Conservation (phyloP, 2,113 vertebrate species). For the Gasterosteus nipponicus region DNA sequence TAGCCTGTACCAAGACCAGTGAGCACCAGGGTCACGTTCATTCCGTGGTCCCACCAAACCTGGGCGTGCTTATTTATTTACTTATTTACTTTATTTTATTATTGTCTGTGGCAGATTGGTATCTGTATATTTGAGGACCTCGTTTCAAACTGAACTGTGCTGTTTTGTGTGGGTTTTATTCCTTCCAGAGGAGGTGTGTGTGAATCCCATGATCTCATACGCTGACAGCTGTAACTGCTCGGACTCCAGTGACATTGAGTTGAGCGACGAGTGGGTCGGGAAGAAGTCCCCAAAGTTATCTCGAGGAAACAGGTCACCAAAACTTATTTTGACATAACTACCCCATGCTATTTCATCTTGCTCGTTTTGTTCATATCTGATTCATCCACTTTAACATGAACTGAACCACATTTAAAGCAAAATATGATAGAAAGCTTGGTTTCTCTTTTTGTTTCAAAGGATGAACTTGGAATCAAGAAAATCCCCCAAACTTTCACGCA, state of each 20-base stretch:
- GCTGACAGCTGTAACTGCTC: constrained; percentile 99
- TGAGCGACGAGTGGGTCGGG: constrained; percentile 98
- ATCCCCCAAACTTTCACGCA: constrained; percentile 93
- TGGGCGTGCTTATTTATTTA: background rate
- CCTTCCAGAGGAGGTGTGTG: constrained; percentile 91
- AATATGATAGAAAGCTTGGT: background rate
- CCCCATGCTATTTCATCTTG: background rate
- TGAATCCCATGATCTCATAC: constrained; percentile 93
- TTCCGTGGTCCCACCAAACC: constrained; percentile 7
- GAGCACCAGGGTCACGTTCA: background rate
- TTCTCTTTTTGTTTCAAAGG: constrained; percentile 71
- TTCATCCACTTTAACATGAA: background rate
- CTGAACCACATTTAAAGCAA: background rate
- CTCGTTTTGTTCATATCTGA: background rate
- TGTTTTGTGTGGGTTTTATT: constrained; percentile 11
- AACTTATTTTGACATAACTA: constrained; percentile 56
- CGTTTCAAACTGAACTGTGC: constrained; percentile 1
- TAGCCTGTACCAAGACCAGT: constrained; percentile 25
- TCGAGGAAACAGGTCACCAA: constrained; percentile 91
- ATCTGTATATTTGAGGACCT: background rate
- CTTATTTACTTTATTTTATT: background rate
- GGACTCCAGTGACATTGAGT: constrained; percentile 96
- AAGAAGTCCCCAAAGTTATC: constrained; percentile 97
- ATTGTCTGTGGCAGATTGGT: background rate
- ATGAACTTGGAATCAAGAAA: constrained; percentile 96